These are phyloP conservation scores for Indri indri DNA, from an alignment of 2,113 vertebrate genomes.

Conservation along the genomic window DNA sequence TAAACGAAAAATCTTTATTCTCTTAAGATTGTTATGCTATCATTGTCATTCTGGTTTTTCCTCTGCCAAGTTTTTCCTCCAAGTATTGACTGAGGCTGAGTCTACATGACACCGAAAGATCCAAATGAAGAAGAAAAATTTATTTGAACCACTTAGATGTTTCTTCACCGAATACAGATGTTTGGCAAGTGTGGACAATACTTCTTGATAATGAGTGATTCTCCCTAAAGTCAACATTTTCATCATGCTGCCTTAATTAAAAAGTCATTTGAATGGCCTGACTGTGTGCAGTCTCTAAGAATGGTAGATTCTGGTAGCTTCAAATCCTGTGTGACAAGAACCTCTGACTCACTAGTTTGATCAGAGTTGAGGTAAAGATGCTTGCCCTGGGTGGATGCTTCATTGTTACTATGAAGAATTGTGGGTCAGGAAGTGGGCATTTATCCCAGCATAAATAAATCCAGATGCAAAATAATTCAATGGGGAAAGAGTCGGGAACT, in stretches of 20 bases:
- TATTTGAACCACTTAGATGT: conserved; percentile 43
- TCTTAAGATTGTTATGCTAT: conserved; percentile 40
- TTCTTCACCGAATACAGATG: conserved; percentile 71
- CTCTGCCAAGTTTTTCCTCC: conserved; percentile 34
- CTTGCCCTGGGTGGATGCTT: neutral
- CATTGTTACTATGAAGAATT: conserved; percentile 44
- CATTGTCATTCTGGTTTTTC: neutral
- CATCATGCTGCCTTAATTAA: neutral
- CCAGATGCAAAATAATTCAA: conserved; percentile 63
- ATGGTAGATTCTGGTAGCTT: neutral
- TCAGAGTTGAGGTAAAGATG: neutral
- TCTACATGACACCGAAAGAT: conserved; percentile 59
- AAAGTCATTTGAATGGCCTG: neutral
- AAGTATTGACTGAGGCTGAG: conserved; percentile 47
- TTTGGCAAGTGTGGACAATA: conserved; percentile 49
- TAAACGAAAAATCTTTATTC: conserved; percentile 30
- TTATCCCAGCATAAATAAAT: conserved; percentile 49
- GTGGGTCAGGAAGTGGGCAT: conserved; percentile 43
- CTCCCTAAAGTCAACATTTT: neutral
- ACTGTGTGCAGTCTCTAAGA: neutral
- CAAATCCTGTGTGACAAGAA: neutral
- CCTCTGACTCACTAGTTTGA: neutral
- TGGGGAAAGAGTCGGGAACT: conserved; percentile 46
- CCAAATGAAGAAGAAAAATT: conserved; percentile 53
- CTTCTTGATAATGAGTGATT: conserved; percentile 52